A percentile compares a stretch with the other conserved stretches of the same genome.
Evolutionary conservation across 1,140 invertebrate species (phyloP).

Genomic region (Thrips palmi): DNA sequence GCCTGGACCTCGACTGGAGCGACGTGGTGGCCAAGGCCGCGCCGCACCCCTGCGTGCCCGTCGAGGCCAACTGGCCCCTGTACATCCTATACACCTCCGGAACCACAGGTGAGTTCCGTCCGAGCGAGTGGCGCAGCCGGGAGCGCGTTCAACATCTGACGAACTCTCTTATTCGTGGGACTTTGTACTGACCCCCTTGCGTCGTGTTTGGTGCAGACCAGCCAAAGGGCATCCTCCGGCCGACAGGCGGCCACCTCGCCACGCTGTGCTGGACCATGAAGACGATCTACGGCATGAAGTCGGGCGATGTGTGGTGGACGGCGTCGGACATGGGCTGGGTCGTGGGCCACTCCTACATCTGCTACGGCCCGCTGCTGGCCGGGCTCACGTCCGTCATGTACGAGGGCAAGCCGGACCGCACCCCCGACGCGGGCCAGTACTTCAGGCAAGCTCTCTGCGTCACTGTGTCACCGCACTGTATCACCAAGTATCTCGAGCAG

Average conservation of each 20-base stretch:
- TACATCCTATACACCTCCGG: slow-evolving; percentile 91
- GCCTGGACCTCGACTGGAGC: slow-evolving; percentile 57
- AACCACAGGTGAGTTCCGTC: slow-evolving; percentile 41
- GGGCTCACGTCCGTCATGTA: slow-evolving; percentile 76
- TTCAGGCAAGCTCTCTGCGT: slow-evolving; percentile 51
- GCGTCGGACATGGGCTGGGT: slow-evolving; percentile 87
- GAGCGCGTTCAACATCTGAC: not conserved
- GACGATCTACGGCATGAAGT: slow-evolving; percentile 59
- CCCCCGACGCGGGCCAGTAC: slow-evolving; percentile 77
- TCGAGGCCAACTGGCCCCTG: slow-evolving; percentile 73
- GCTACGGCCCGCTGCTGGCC: slow-evolving; percentile 69
- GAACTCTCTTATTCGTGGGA: too few relatives aligned
- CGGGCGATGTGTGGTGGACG: slow-evolving; percentile 78
- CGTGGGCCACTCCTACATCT: slow-evolving; percentile 85
- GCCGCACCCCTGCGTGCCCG: slow-evolving; percentile 61
- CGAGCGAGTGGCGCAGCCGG: too few relatives aligned
- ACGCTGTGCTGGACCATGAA: slow-evolving; percentile 70
- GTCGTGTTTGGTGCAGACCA: slow-evolving; percentile 30
- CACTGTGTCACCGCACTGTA: too few relatives aligned
- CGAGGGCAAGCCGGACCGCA: slow-evolving; percentile 87
- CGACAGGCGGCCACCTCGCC: slow-evolving; percentile 72
- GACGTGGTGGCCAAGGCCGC: slow-evolving; percentile 39
- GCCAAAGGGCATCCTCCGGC: slow-evolving; percentile 68
- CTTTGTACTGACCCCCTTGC: slow-evolving; percentile 13
- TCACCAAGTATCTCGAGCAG: too few relatives aligned